These are phyloP conservation scores for Saguinus midas DNA, from an alignment of 2,113 vertebrate species.

Conservation along the genomic window DNA sequence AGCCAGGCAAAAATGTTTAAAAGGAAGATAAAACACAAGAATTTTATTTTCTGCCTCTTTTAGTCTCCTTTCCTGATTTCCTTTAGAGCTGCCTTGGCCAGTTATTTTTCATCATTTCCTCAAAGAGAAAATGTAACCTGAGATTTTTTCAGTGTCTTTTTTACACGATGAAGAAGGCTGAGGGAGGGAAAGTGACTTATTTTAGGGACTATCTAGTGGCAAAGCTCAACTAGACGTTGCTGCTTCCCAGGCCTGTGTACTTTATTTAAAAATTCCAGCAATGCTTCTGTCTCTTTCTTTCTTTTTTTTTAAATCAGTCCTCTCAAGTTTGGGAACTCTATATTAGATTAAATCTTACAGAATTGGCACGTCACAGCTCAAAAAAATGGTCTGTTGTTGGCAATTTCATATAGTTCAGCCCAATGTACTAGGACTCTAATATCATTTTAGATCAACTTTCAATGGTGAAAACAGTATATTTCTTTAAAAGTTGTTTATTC, in stretches of 20 bases:
- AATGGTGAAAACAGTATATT: neutral
- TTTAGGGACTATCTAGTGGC: neutral
- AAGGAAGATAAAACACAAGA: neutral
- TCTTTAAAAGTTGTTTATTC: neutral
- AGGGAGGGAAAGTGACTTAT: neutral
- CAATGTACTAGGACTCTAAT: neutral
- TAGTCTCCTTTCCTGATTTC: neutral
- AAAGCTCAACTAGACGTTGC: neutral
- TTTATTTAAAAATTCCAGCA: neutral
- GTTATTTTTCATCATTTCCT: constrained; percentile 23
- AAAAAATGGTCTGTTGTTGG: neutral
- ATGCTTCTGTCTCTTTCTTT: neutral
- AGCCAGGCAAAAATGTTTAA: neutral
- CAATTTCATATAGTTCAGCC: neutral
- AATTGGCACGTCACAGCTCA: neutral
- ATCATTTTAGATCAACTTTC: neutral
- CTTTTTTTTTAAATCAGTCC: too few species aligned
- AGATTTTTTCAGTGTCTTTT: neutral
- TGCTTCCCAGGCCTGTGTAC: neutral
- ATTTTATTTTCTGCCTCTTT: neutral
- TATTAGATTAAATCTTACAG: neutral
- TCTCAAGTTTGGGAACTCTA: neutral
- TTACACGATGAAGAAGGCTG: neutral
- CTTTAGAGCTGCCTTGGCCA: neutral
- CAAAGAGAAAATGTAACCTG: neutral